Evolutionary conservation across 2,888 invertebrate genomes (phyloP), one percentile per base, ranked within the genome.

Genomic region (Cephus spinipes): DNA sequence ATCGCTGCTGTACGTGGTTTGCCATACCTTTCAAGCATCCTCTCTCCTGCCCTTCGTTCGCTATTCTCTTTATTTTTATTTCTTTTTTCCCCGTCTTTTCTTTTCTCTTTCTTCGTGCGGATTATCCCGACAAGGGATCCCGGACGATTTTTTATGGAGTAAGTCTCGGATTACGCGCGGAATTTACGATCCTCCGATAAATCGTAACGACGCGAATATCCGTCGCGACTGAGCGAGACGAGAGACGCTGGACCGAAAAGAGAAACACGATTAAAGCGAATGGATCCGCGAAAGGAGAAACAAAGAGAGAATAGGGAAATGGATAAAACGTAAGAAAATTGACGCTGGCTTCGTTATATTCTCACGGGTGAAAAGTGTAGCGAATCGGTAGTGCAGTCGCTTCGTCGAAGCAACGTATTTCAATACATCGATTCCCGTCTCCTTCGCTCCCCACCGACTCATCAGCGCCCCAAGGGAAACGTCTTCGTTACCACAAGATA

Each of bases 401-500:
- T 31, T 33, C 71, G 1, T 15, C 15, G 31, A 30, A 12, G 71
- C 15, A 15, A 2, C 12, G 12, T 71, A 33, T 31, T 71, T 71
- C 12, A 33, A 31, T 71, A 71, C 71, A 33, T 71, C 71, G 71
- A 55, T 23, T 15, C 40, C 40, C 12, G 4, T 23, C 23, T 4
- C 9, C 55, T 35, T 0, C 0, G 12, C 0, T 12, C 69, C 36
- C 75, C 68, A 40, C 78, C 77, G 75, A 75, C 80, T 76, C 79
- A 80, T 81, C 82, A 79, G 74, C 71, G 74, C 71, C 73, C 31
- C 55, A 35, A 74, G 75, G 55, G 76, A 33, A 79, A 68, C 83
- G 80, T 83, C 85, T 83, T 88, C 84, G 83, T 88, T 85, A 85
- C 80, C 78, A 79, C 80, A 81, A 83, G 81, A 83, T 83, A 84